Conservation (phyloP, 1,140 invertebrate species). For the Parapsyche elsis region DNA sequence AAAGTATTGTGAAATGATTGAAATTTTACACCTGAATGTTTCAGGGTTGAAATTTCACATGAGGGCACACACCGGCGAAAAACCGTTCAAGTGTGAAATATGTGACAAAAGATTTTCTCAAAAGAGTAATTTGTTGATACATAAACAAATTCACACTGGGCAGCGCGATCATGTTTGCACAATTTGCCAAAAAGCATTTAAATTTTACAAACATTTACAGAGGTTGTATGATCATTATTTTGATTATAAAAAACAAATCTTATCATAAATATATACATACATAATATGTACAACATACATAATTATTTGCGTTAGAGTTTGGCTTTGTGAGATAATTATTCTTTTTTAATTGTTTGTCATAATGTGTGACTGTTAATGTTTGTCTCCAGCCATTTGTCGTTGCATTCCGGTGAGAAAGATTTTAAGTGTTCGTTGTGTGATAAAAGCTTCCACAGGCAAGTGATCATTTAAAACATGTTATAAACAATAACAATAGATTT, state of each 20-base stretch:
- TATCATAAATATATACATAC: too few species aligned
- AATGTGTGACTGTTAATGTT: too few species aligned
- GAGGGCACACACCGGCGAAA: conserved; percentile 53
- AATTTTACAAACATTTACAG: conserved; percentile 55
- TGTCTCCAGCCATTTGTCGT: conserved; percentile 52
- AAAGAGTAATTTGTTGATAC: conserved; percentile 52
- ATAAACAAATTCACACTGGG: conserved; percentile 54
- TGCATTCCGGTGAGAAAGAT: conserved; percentile 50
- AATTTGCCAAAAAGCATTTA: conserved; percentile 52
- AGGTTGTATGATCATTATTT: conserved; percentile 33
- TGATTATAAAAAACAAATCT: too few species aligned
- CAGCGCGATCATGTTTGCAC: conserved; percentile 49
- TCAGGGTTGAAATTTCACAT: conserved; percentile 54
- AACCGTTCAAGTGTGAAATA: conserved; percentile 52
- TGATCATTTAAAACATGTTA: background rate
- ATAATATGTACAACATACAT: background rate
- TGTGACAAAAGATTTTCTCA: conserved; percentile 52
- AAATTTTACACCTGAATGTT: conserved; percentile 22
- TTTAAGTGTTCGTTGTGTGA: conserved; percentile 54
- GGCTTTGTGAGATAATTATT: background rate
- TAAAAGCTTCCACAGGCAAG: conserved; percentile 54
- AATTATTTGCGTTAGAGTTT: background rate
- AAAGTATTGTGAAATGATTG: conserved; percentile 24
- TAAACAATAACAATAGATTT: background rate
- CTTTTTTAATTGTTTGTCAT: too few species aligned